Evolutionary conservation across 2,888 invertebrate genomes (phyloP), one percentile per base, ranked within the genome.

Genomic region (Spodoptera littoralis): DNA sequence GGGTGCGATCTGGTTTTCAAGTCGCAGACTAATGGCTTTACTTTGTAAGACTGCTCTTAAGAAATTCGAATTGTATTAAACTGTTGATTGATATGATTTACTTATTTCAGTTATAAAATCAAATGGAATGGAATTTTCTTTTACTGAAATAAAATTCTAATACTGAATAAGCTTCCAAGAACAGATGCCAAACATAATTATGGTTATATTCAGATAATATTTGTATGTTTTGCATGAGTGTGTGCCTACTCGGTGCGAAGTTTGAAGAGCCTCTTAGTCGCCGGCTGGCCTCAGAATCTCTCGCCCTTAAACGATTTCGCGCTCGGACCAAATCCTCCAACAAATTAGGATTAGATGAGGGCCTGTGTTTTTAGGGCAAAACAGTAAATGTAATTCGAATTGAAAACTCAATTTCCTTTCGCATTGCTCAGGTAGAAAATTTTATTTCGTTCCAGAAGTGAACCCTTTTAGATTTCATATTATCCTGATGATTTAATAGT

Each of bases 311-410:
- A 87, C 84, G 82, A 85, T 86, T 87, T 84, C 78, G 79, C 82
- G 79, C 77, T 76, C 81, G 82, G 81, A 85, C 83, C 82, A 88
- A 89, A 87, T 88, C 90, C 90, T 88, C 86, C 82, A 82, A 85
- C 90, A 90, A 91, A 91, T 91, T 89, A 88, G 88, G 89, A 91
- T 92, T 90, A 91, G 84, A 87, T 83, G 83, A 88, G 89, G 89
- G 86, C 79, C 76, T 79, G 82, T 86, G 85, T 89, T 90, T 89
- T 90, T 88, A 88, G 88, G 70, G 81, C 82, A 84, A 85, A 86
- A 86, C 85, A 81, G 83, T 85, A 84, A 87, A 88, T 83, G 84
- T 85, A 84, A 88, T 88, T 88, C 82, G 82, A 84, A 86, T 86
- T 83, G 85, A 84, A 87, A 87, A 88, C 83, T 85, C 85, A 83